Conservation (phyloP, 2,113 vertebrate species). For the Hippopotamus amphibius region DNA sequence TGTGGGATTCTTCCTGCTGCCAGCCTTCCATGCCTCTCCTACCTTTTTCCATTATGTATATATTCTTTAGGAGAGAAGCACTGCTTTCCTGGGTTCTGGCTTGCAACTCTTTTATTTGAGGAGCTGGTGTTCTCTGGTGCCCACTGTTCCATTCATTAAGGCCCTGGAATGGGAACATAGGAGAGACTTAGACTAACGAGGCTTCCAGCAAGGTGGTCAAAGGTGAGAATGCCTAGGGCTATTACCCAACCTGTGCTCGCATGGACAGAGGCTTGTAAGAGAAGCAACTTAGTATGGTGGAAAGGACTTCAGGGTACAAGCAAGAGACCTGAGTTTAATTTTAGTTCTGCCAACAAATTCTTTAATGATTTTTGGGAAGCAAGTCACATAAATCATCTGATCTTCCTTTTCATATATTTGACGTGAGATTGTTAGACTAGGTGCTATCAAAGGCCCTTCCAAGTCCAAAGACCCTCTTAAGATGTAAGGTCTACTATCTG, state of each 20-base stretch:
- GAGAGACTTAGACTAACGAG: background rate
- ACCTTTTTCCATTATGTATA: background rate
- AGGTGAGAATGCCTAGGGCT: background rate
- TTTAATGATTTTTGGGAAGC: background rate
- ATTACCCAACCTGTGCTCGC: background rate
- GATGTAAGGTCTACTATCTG: constrained; percentile 35
- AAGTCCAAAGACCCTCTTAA: background rate
- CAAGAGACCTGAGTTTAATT: constrained; percentile 15
- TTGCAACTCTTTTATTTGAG: background rate
- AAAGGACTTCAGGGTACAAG: background rate
- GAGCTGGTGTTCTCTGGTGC: background rate
- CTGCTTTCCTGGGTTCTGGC: background rate
- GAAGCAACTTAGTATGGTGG: background rate
- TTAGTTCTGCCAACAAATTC: background rate
- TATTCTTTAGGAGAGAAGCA: background rate
- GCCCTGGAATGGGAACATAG: background rate
- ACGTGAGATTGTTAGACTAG: constrained; percentile 4
- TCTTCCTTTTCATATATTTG: constrained; percentile 44
- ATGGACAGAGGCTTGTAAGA: background rate
- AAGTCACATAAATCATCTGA: constrained; percentile 45
- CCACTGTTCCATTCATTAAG: background rate
- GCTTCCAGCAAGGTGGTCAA: background rate
- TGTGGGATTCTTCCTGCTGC: background rate
- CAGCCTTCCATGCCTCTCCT: background rate
- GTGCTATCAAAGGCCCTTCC: constrained; percentile 36